These are phyloP conservation scores for Apoderus coryli DNA, from an alignment of 2,888 invertebrate species.

Conservation along the genomic window DNA sequence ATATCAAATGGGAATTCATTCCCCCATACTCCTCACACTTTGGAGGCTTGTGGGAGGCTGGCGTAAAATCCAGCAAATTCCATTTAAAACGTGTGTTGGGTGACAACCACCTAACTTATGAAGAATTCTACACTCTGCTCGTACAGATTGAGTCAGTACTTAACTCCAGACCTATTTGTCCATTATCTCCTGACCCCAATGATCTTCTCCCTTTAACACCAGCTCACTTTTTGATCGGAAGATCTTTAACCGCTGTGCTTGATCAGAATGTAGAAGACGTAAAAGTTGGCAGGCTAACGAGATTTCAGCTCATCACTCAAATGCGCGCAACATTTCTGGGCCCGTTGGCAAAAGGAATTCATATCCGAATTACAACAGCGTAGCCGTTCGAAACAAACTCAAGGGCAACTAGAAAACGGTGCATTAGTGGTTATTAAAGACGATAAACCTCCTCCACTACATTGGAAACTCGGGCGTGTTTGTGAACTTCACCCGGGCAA, in stretches of 20 bases:
- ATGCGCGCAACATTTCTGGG: too few species aligned
- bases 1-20: conserved; percentile 15
- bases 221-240: conserved; percentile 24
- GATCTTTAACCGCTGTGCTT: conserved; percentile 17
- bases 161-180: conserved; percentile 20
- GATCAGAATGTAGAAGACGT: conserved; percentile 15
- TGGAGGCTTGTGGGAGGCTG: conserved; percentile 18
- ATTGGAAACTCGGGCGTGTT: conserved; percentile 6
- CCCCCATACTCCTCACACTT: conserved; percentile 16
- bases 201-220: conserved; percentile 19
- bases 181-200: conserved; percentile 18
- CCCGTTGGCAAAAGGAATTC: conserved; percentile 7
- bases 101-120: conserved; percentile 13
- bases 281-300: conserved; percentile 2
- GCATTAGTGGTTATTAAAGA: too few species aligned
- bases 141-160: conserved; percentile 19
- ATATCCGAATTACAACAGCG: conserved; percentile 8
- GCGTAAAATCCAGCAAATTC: conserved; percentile 16
- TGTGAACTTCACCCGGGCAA: conserved; percentile 5
- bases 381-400: too few species aligned
- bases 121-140: too few species aligned
- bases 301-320: conserved; percentile 8
- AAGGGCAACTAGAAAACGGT: too few species aligned
- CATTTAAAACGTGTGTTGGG: conserved; percentile 13
- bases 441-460: conserved; percentile 4